Conservation (phyloP, 2,888 invertebrate genomes). For the Lithosia quadra region DNA sequence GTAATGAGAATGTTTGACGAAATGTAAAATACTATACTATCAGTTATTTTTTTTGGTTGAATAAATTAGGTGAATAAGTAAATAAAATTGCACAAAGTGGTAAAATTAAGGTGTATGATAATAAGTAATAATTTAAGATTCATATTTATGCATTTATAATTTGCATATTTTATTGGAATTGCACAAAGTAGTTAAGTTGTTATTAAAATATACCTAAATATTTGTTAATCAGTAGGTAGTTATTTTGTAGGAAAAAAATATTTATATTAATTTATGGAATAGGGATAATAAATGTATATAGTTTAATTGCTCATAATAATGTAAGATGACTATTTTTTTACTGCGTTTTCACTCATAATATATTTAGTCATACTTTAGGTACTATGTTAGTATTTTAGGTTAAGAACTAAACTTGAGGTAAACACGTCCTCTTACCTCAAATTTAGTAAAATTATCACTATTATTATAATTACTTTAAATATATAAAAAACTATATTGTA, state of each 20-base stretch:
- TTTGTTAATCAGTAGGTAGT: neutral
- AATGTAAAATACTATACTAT: neutral
- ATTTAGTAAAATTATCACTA: conserved; percentile 51
- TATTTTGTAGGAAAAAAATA: neutral
- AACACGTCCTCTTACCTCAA: conserved; percentile 83
- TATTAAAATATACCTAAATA: neutral
- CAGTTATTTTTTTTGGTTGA: neutral
- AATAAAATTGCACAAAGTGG: conserved; percentile 77
- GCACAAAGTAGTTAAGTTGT: neutral
- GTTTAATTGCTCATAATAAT: neutral
- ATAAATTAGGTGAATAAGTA: neutral
- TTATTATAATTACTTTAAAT: conserved; percentile 5
- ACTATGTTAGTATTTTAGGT: conserved; percentile 18
- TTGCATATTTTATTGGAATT: neutral
- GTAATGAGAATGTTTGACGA: conserved; percentile 69
- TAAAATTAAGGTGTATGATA: conserved; percentile 19
- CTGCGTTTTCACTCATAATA: conserved; percentile 75
- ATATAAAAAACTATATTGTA: neutral
- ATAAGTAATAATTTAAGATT: neutral
- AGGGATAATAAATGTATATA: neutral
- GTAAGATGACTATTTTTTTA: conserved; percentile 59
- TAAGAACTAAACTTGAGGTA: conserved; percentile 68
- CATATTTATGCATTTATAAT: neutral
- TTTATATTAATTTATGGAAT: neutral
- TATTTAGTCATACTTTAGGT: conserved; percentile 21